phyloP scores from a whole-genome alignment of 2,113 vertebrate genomes.

The Narcine bancroftii region DNA sequence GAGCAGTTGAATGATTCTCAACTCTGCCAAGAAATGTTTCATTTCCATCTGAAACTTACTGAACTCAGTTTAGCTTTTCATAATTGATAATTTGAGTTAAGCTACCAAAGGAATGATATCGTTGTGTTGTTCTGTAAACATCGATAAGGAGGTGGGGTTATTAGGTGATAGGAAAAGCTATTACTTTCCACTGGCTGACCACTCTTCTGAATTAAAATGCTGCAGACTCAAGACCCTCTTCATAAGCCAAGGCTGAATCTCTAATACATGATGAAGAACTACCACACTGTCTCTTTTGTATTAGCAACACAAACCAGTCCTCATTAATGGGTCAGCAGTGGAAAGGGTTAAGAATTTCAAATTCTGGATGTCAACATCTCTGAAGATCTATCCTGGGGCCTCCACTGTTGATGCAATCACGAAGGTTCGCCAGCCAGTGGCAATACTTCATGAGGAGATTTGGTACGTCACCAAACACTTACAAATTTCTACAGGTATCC shows the following conservation, averaged over 20 bases:
- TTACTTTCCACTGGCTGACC: neutral
- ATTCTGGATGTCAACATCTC: too few relatives aligned
- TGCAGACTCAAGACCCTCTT: neutral
- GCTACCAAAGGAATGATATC: neutral
- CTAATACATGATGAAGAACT: neutral
- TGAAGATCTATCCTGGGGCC: too few relatives aligned
- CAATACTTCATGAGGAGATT: too few relatives aligned
- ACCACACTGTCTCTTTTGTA: neutral
- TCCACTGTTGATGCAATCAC: too few relatives aligned
- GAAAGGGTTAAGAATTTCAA: too few relatives aligned
- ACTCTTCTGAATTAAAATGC: too few relatives aligned
- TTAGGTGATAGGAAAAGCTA: neutral
- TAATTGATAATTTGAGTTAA: conserved; percentile 20
- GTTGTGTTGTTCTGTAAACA: neutral
- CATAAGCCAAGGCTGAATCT: too few relatives aligned
- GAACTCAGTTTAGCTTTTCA: neutral
- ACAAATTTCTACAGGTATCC: too few relatives aligned
- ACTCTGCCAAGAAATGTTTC: neutral
- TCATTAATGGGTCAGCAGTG: too few relatives aligned
- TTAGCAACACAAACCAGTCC: too few relatives aligned
- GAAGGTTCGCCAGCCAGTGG: too few relatives aligned
- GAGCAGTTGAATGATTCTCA: neutral
- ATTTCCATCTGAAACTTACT: neutral
- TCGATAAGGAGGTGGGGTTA: neutral
- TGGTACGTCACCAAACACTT: too few relatives aligned